Base-by-base conservation (phyloP, 2,797 vertebrate species). In the Clarias laeviceps region DNA sequence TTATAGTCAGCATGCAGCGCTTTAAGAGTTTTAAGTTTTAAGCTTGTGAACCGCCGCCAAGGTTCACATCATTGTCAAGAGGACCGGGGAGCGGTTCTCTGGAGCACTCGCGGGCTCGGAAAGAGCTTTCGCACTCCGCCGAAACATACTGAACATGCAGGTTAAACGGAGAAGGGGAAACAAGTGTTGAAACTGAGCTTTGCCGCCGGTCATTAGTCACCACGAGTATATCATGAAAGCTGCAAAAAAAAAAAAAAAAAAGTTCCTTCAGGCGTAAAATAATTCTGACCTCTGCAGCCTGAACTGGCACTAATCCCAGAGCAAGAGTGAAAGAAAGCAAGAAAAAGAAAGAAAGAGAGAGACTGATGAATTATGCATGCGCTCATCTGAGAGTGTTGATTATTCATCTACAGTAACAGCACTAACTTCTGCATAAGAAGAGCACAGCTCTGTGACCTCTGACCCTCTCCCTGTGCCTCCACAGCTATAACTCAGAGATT, bases 331-430 rank as follows among this genome's bases (percentile, higher is more conserved):
- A 62, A 82, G 34, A 57, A 22, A 83, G 34, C 0, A 57, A 29
- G 34, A 50, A 3, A 34, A 29, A 61, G 37, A 37, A 69, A 62
- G 40, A 69, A 77, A 72, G 40, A 56, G 73, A 65, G 20, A 74
- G 78, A 78, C 66, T 84, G 62, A 90, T 90, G 85, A 90, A 91
- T 91, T 80, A 91, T 91, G 85, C 85, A 92, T 90, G 83, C 68
- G 69, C 82, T 76, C 88, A 78, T 86, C 84, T 88, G 29, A 83
- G 70, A 86, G 83, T 86, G 79, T 83, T 90, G 88, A 91, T 90
- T 87, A 92, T 91, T 88, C 87, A 66, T 85, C 84, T 83, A 50
- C 85, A 56, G 74, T 83, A 87, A 72, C 66, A 80, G 87, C 73
- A 81, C 27, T 74, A 83, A 86, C 88, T 90, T 90, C 86, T 90